A percentile compares a stretch with the other conserved stretches of the same genome.
Evolutionary conservation across 2,888 invertebrate genomes (phyloP).

Genomic region (Cephonodes hylas): DNA sequence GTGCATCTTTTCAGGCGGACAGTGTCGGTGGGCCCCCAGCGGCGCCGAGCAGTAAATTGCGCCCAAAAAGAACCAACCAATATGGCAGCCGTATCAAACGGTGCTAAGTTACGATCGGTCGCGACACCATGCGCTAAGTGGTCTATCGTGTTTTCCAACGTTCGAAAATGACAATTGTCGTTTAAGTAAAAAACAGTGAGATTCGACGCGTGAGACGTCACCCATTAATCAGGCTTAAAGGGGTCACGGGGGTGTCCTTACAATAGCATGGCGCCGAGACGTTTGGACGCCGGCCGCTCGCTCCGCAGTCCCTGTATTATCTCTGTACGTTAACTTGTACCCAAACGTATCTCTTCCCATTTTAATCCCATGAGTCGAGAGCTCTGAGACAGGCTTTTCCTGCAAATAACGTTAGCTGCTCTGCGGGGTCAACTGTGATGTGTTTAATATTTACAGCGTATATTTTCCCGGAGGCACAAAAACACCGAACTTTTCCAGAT

Average conservation of each 20-base stretch:
- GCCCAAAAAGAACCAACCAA: conserved; percentile 72
- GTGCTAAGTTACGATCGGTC: conserved; percentile 68
- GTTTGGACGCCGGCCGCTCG: conserved; percentile 34
- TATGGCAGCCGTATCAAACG: conserved; percentile 71
- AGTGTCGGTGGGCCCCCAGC: conserved; percentile 59
- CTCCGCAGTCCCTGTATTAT: conserved; percentile 21
- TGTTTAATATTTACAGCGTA: background rate
- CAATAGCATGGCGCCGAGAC: conserved; percentile 48
- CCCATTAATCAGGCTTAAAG: conserved; percentile 69
- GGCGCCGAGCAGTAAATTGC: conserved; percentile 69
- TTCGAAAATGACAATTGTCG: conserved; percentile 62
- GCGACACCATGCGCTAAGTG: conserved; percentile 74
- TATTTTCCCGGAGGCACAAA: background rate
- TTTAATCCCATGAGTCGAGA: conserved; percentile 4
- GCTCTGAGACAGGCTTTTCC: background rate
- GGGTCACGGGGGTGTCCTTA: conserved; percentile 49
- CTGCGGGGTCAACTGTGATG: conserved; percentile 3
- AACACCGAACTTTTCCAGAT: background rate
- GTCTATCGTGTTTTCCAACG: conserved; percentile 76
- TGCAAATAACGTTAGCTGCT: conserved; percentile 1
- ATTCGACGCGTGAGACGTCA: conserved; percentile 44
- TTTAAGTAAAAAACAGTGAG: conserved; percentile 52
- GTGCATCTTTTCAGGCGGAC: conserved; percentile 61
- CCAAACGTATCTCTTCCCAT: conserved; percentile 3
- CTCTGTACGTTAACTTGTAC: conserved; percentile 17